Evolutionary conservation across 1,140 invertebrate species (phyloP), one percentile per base, ranked within the genome.

Genomic region (Lasioglossum albipes): DNA sequence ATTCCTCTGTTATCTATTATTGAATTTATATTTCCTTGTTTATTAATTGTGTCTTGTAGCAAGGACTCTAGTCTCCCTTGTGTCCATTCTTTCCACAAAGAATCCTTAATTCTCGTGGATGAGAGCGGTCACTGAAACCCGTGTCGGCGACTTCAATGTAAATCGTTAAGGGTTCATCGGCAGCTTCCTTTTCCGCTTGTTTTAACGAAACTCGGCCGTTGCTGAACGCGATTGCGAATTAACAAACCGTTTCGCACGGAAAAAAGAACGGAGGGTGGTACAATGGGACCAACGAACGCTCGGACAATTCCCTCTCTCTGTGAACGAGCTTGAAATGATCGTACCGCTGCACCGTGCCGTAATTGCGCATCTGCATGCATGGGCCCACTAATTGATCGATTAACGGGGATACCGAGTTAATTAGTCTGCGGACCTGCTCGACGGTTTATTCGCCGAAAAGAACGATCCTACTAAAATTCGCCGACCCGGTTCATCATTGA

Each of bases 321-420:
- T 45, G 78, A 70, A 49, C 36, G 42, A 72, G 54, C 67, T 66
- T 62, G 71, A 77, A 76, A 85, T 83, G 79, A 82, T 79, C 81
- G 68, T 86, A 75, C 59, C 80, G 80, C 49, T 86, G 84, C 84
- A 85, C 84, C 84, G 75, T 75, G 83, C 62, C 12, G 69, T 86
- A 87, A 86, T 87, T 87, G 85, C 85, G 85, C 84, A 86, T 87
- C 85, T 82, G 85, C 85, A 81, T 81, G 84, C 81, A 74, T 72
- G 79, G 65, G 22, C 62, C 31, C 52, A 70, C 75, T 87, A 87
- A 87, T 87, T 87, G 85, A 87, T 86, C 85, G 68, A 86, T 85
- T 77, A 69, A 36, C 61, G 59, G 20, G 31, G 61, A 81, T 75
- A 70, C 59, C 31, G 41, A 65, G 65, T 74, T 73, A 73, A 74